Evolutionary conservation across 2,797 vertebrate species (phyloP), one percentile per base, ranked within the genome.

Genomic region (Momotus momota): DNA sequence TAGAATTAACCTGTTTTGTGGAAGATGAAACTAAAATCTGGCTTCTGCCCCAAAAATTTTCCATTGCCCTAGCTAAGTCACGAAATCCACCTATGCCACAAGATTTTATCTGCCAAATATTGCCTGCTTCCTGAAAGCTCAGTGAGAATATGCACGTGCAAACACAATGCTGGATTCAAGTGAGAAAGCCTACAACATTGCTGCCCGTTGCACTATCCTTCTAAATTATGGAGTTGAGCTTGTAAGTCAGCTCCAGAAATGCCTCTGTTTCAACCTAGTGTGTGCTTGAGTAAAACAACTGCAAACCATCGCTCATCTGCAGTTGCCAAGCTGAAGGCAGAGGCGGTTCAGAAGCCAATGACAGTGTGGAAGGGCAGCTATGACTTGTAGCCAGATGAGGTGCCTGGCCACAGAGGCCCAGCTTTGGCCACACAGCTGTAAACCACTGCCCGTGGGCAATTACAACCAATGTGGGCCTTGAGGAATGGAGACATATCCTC

Each of bases 391-490:
- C 9, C 33, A 29, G 26, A 31, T 16, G 19, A 78, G 52, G 14
- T n/a, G n/a, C 22, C 33, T 3, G 4, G 71, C 25, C 54, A 67
- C 20, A 26, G 40, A 49, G 40, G 4, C 13, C 4, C 31, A 22
- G 18, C 33, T 73, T 19, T 19, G 77, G 27, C 58, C 52, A 16
- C 1, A 5, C 31, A 69, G 26, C 8, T 58, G 46, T 18, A 74
- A n/a, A 19, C 16, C 33, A 43, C 48, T 23, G 46, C 31, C 25
- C 0, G 0, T 14, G 18, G 25, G 22, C 0, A 0, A 38, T 10
- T 7, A 27, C 40, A 81, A 52, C 33, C 29, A 40, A 22, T 29
- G 10, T 7, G 0, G 15, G 40, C 19, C 14, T 33, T 5, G 7
- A 62, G 65, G 60, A 18, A 38, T 8, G 33, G 65, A 48, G 16